Conservation (phyloP, 2,113 vertebrate genomes). For the Caretta caretta region DNA sequence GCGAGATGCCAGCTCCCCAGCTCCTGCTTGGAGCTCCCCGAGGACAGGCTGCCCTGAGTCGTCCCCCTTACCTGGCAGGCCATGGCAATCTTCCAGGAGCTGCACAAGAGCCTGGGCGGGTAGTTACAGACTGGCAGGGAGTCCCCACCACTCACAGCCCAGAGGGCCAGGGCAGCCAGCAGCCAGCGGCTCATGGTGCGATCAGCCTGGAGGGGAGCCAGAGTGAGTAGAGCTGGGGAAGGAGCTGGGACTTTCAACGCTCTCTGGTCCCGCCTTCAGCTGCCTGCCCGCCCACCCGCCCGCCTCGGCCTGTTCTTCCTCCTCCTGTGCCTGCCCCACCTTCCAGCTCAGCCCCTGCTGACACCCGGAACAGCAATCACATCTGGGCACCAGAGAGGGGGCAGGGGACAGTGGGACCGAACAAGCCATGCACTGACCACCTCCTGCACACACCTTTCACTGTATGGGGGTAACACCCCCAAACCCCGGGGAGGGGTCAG, state of each 20-base stretch:
- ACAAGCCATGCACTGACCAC: background rate
- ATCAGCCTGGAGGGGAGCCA: background rate
- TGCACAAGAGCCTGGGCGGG: slow-evolving; percentile 81
- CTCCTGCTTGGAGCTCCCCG: background rate
- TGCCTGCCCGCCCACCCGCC: background rate
- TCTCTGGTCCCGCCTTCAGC: background rate
- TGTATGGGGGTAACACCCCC: background rate
- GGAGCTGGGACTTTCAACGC: background rate
- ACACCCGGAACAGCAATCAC: background rate
- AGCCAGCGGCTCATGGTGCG: background rate
- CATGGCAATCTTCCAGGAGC: slow-evolving; percentile 71
- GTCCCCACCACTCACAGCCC: background rate
- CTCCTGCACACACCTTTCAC: background rate
- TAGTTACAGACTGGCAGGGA: slow-evolving; percentile 56
- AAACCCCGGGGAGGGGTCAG: background rate
- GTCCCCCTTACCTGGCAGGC: slow-evolving; percentile 80
- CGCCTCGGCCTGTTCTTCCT: background rate
- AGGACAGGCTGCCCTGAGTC: background rate
- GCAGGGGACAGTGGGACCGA: background rate
- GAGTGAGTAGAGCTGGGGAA: background rate
- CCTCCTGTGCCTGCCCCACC: background rate
- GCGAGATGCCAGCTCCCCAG: background rate
- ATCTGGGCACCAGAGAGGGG: no score
- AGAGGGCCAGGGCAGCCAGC: background rate
- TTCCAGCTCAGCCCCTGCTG: background rate